A percentile compares a stretch with the other conserved stretches of the same genome.
phyloP scores from a whole-genome alignment of 2,797 vertebrate species.

The Uromys caudimaculatus region DNA sequence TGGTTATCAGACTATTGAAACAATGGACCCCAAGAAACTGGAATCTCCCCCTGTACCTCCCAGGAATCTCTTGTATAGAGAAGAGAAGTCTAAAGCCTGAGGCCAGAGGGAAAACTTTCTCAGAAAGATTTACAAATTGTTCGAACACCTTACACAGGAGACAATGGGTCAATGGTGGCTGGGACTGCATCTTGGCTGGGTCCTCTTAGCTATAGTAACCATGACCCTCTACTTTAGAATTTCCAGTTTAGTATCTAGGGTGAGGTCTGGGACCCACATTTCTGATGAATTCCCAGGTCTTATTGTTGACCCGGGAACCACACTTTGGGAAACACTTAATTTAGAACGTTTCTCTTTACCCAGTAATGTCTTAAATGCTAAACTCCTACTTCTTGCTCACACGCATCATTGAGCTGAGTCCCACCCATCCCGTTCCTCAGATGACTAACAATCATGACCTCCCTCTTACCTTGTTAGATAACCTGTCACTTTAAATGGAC shows the following conservation, averaged over 20 bases:
- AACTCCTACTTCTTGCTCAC: neutral
- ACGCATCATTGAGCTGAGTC: neutral
- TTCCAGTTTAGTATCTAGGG: neutral
- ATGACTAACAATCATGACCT: conserved; percentile 46
- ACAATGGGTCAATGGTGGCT: neutral
- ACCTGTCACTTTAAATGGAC: conserved; percentile 23
- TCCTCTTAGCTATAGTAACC: neutral
- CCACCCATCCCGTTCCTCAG: neutral
- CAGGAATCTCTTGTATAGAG: neutral
- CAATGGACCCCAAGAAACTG: neutral
- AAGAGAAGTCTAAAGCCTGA: neutral
- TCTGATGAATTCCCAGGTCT: neutral
- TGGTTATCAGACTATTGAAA: neutral
- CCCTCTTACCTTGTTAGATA: conserved; percentile 71
- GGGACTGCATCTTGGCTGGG: neutral
- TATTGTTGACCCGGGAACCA: neutral
- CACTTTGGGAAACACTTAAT: neutral
- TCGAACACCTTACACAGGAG: neutral
- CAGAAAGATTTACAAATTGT: neutral
- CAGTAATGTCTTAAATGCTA: neutral
- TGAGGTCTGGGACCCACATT: neutral
- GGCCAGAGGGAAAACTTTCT: neutral
- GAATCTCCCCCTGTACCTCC: neutral
- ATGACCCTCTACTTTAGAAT: neutral
- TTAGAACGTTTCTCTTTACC: neutral